These are phyloP conservation scores for Melanocharis versteri DNA, from an alignment of 2,113 vertebrate genomes.

Conservation along the genomic window DNA sequence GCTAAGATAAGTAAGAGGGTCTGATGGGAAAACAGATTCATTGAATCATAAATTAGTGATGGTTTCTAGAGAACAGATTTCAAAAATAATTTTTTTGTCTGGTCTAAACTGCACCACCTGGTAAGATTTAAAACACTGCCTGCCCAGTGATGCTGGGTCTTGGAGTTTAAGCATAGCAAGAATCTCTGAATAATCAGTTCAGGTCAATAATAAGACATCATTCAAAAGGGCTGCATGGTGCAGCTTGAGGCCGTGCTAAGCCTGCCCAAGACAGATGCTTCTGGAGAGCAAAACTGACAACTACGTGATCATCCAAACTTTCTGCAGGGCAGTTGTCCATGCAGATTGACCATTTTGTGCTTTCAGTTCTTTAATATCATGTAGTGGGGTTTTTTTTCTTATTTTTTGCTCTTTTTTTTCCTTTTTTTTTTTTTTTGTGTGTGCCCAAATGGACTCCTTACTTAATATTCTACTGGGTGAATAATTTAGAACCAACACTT, in stretches of 20 bases:
- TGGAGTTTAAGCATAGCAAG: neutral
- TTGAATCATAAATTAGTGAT: neutral
- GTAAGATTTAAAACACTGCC: constrained; percentile 2
- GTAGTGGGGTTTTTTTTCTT: neutral
- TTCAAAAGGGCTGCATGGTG: neutral
- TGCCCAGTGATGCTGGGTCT: neutral
- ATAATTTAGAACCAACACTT: neutral
- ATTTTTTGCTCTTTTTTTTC: accelerated
- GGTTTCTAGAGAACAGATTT: neutral
- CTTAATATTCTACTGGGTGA: neutral
- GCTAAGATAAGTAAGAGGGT: neutral
- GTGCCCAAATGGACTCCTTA: neutral
- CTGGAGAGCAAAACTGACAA: constrained; percentile 31
- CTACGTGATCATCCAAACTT: constrained; percentile 1
- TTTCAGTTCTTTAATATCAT: neutral
- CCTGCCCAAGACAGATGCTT: neutral
- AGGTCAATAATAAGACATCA: constrained; percentile 32
- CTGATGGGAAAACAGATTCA: neutral
- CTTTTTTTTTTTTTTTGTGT: neutral
- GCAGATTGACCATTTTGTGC: neutral
- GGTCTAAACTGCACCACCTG: neutral
- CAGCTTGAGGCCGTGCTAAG: neutral
- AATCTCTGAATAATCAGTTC: constrained; percentile 21
- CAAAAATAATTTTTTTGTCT: neutral
- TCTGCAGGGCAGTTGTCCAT: neutral